Conservation (phyloP, 2,888 invertebrate species). For the Allolobophora icterica region DNA sequence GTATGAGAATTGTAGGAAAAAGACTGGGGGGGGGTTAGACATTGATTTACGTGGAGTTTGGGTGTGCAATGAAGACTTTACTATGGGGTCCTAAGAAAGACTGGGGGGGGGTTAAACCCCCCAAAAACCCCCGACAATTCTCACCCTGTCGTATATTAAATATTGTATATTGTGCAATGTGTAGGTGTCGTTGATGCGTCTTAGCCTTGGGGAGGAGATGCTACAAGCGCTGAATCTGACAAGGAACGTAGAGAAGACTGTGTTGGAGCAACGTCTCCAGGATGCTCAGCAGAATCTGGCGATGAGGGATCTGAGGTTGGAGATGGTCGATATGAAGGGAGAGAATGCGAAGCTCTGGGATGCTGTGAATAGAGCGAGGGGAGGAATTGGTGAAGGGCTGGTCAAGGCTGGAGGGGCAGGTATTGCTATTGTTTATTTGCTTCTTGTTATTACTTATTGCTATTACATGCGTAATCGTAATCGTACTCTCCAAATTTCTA, state of each 20-base stretch:
- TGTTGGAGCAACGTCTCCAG: constrained; percentile 44
- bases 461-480: too few species aligned
- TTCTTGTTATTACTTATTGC: too few species aligned
- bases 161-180: background rate
- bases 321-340: constrained; percentile 50
- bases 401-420: background rate
- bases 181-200: constrained; percentile 15
- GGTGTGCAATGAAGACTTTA: too few species aligned
- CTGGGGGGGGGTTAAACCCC: too few species aligned
- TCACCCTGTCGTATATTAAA: too few species aligned
- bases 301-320: constrained; percentile 39
- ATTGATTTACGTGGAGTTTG: too few species aligned
- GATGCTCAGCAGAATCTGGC: constrained; percentile 43
- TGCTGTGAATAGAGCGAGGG: constrained; percentile 46
- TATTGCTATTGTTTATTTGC: background rate
- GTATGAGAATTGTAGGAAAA: too few species aligned
- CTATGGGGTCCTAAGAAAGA: too few species aligned
- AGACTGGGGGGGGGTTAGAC: too few species aligned
- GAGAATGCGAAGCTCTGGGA: constrained; percentile 43
- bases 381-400: background rate
- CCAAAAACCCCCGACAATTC: too few species aligned
- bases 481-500: too few species aligned
- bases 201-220: constrained; percentile 40
- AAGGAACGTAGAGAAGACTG: constrained; percentile 41
- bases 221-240: constrained; percentile 43